phyloP scores from a whole-genome alignment of 2,113 vertebrate species.

The Eidolon helvum region DNA sequence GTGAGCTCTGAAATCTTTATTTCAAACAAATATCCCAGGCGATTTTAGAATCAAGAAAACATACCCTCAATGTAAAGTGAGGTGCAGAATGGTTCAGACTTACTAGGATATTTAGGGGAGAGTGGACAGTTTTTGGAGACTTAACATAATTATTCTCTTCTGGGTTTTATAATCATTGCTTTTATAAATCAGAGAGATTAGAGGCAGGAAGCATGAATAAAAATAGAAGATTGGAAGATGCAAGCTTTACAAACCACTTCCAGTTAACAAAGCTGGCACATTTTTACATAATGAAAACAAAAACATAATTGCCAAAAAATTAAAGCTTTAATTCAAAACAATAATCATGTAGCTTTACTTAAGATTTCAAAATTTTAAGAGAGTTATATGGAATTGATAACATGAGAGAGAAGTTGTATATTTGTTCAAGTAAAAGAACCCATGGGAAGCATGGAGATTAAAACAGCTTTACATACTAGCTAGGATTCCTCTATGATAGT shows the following conservation, averaged over 20 bases:
- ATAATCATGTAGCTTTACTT: conserved; percentile 26
- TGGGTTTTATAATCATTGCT: neutral
- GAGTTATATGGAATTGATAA: neutral
- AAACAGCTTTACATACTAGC: neutral
- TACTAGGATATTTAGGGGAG: neutral
- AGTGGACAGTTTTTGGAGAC: neutral
- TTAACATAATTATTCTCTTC: neutral
- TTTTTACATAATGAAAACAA: conserved; percentile 48
- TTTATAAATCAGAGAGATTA: conserved; percentile 28
- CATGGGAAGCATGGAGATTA: neutral
- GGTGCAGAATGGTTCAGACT: neutral
- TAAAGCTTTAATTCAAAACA: conserved; percentile 36
- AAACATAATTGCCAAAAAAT: conserved; percentile 17
- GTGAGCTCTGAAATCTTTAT: neutral
- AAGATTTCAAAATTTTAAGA: conserved; percentile 16
- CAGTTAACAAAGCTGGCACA: neutral
- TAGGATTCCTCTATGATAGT: neutral
- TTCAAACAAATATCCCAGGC: neutral
- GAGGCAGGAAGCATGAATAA: neutral
- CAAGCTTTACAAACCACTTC: conserved; percentile 19
- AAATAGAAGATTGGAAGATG: neutral
- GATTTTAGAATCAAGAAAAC: neutral
- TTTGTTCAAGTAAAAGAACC: neutral
- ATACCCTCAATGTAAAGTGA: neutral
- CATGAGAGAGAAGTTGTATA: neutral